A percentile compares a stretch with the other conserved stretches of the same genome.
phyloP scores from a whole-genome alignment of 1,140 invertebrate genomes.

The Drosophila ficusphila region DNA sequence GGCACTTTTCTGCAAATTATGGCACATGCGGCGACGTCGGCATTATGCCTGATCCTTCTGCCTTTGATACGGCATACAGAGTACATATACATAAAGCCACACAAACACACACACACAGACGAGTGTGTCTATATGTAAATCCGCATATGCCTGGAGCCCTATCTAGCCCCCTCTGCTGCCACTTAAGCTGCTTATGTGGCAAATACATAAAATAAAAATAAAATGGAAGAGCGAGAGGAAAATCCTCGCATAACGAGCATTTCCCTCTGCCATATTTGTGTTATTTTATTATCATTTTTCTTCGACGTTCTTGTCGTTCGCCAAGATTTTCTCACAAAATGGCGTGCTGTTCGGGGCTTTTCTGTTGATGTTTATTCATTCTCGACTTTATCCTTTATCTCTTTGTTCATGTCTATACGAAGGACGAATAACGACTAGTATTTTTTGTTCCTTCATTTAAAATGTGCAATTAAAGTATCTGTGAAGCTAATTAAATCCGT shows the following conservation, averaged over 20 bases:
- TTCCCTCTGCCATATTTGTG: slow-evolving; percentile 82
- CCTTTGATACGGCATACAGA: slow-evolving; percentile 40
- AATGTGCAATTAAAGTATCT: not conserved
- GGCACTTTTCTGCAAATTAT: slow-evolving; percentile 78
- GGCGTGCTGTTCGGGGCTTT: slow-evolving; percentile 23
- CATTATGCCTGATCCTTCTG: slow-evolving; percentile 74
- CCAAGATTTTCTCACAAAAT: slow-evolving; percentile 39
- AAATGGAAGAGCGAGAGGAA: slow-evolving; percentile 39
- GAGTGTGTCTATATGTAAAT: slow-evolving; percentile 33
- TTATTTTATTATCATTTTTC: slow-evolving; percentile 83
- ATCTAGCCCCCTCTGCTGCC: slow-evolving; percentile 38
- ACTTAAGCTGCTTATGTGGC: slow-evolving; percentile 81
- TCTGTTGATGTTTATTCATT: not conserved
- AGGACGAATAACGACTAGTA: too few relatives aligned
- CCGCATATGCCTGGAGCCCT: slow-evolving; percentile 23
- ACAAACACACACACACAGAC: slow-evolving; percentile 27
- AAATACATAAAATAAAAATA: slow-evolving; percentile 80
- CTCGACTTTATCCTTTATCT: not conserved
- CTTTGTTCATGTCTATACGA: too few relatives aligned
- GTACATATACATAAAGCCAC: too few relatives aligned
- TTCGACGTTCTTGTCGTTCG: slow-evolving; percentile 14
- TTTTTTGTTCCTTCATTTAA: too few relatives aligned
- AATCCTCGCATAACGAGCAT: slow-evolving; percentile 76
- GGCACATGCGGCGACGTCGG: slow-evolving; percentile 68
- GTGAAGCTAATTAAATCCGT: too few relatives aligned